Conservation (phyloP, 2,797 vertebrate species). For the Neosalanx taihuensis region DNA sequence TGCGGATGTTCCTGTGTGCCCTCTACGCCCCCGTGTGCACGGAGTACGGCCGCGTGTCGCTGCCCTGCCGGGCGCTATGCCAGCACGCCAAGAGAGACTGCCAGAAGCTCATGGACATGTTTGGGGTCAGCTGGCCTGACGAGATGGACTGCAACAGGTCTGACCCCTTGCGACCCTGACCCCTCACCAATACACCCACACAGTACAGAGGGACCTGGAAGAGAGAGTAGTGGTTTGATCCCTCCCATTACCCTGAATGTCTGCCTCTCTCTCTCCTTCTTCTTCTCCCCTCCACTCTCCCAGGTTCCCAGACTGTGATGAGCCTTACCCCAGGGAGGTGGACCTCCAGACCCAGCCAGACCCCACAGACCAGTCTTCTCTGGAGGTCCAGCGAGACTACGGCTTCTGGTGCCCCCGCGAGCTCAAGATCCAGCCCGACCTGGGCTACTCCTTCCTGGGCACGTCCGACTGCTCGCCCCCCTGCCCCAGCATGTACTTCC, state of each 20-base stretch:
- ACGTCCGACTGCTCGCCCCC: constrained; percentile 92
- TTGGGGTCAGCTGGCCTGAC: constrained; percentile 84
- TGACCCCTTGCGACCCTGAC: background rate
- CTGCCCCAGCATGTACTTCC: constrained; percentile 96
- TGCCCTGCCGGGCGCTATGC: constrained; percentile 83
- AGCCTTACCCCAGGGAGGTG: constrained; percentile 86
- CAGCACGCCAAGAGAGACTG: constrained; percentile 78
- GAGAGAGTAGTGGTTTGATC: background rate
- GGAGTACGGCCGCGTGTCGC: constrained; percentile 81
- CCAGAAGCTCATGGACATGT: constrained; percentile 87
- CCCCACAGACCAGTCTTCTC: constrained; percentile 80
- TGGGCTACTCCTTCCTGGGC: constrained; percentile 91
- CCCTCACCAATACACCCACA: background rate
- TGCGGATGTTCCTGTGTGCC: constrained; percentile 83
- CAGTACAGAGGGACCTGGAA: background rate
- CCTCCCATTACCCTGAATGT: background rate
- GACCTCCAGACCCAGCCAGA: constrained; percentile 79
- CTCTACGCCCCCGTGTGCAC: constrained; percentile 86
- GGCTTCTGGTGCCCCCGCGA: constrained; percentile 97
- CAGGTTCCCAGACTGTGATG: constrained; percentile 94
- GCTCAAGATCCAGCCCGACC: constrained; percentile 89
- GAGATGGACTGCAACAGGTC: constrained; percentile 88
- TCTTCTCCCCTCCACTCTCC: background rate
- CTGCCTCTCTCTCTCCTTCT: background rate
- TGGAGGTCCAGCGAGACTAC: constrained; percentile 89